Evolutionary conservation across 2,797 vertebrate species (phyloP).

Genomic region (Potorous gilbertii): DNA sequence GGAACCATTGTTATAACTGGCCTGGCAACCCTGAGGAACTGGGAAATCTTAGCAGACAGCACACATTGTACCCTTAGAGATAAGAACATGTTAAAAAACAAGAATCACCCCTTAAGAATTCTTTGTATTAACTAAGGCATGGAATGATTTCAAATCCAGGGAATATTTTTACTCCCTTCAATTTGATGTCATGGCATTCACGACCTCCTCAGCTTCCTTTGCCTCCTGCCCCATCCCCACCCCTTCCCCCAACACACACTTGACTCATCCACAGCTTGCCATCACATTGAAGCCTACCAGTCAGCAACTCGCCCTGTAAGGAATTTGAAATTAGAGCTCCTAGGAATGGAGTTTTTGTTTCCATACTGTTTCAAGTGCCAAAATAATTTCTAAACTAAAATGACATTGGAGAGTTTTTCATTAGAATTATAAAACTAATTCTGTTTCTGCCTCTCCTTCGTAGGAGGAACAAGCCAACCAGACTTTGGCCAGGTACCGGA

Average conservation of each 20-base stretch:
- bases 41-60: not conserved
- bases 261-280: not conserved
- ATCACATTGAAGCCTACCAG: not conserved
- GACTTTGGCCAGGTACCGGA: conserved; percentile 84
- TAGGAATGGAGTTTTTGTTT: not conserved
- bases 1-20: not conserved
- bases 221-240: not conserved
- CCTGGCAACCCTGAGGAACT: not conserved
- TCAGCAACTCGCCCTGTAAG: not conserved
- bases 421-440: not conserved
- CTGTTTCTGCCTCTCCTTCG: not conserved
- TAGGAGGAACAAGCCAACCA: conserved; percentile 86
- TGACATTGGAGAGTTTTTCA: not conserved
- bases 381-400: not conserved
- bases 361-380: not conserved
- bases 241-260: not conserved
- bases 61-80: not conserved
- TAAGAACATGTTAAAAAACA: conserved; percentile 14
- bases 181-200: conserved; percentile 1
- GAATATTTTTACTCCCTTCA: not conserved
- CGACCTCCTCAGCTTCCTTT: not conserved
- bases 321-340: not conserved
- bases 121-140: not conserved
- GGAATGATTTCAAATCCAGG: not conserved
- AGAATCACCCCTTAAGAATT: not conserved